Evolutionary conservation across 2,797 vertebrate species (phyloP), one percentile per base, ranked within the genome.

Genomic region (Florisuga fusca): DNA sequence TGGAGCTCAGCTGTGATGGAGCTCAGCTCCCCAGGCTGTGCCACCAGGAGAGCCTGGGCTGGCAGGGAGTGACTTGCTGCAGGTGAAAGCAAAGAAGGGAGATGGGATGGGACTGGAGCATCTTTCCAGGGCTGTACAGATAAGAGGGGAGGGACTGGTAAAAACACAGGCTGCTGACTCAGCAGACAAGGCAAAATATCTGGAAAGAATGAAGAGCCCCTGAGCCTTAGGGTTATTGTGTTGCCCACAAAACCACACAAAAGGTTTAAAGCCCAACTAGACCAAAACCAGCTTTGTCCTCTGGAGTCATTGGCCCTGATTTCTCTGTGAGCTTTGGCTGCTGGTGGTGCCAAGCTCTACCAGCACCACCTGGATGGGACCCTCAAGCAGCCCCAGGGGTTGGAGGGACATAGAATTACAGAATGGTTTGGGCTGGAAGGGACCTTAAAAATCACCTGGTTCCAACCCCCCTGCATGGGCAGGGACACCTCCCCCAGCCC

Each of bases 1-100:
- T 45, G 3, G n/a, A n/a, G n/a, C 3, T 15, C 25, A 7, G 12
- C 17, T 31, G 20, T 1, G 4, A 1, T 0, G 0, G 1, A 23
- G 33, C 79, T 68, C 38, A 38, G 51, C 15, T 29, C 33, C n/a
- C 11, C 59, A 15, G 15, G 4, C 8, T 18, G n/a, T 7, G 48
- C 82, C 63, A 45, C 2, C 2, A 75, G 75, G 66, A 10, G 29
- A 46, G 50, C 5, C n/a, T 8, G n/a, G n/a, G 51, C 74, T 2
- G 22, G 57, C 50, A 14, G 16, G 4, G 45, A 5, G 4, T 0
- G 15, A 55, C 18, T 31, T 76, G 33, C 55, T 53, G 71, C 62
- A 82, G 27, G n/a, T 26, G n/a, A 51, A 26, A 53, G 74, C 33
- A 54, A 41, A 62, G 87, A 5, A 33, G 23, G 58, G 46, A 21